Conservation (phyloP, 1,140 invertebrate species). For the Drosophila sp. region DNA sequence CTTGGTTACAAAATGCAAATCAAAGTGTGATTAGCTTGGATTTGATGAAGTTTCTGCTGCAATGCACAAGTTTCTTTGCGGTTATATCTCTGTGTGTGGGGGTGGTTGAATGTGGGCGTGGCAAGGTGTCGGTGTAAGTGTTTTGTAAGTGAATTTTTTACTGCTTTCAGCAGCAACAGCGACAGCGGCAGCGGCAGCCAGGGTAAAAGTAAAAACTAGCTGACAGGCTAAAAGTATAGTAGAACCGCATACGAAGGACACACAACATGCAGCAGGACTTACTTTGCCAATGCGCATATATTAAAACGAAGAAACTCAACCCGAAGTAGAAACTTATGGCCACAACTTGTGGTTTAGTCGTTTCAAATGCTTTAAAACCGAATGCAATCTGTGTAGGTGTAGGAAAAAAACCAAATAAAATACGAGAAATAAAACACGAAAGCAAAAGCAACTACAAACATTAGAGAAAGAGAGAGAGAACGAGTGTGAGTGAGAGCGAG, state of each 20-base stretch:
- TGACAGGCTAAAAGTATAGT: constrained; percentile 30
- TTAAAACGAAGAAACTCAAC: constrained; percentile 28
- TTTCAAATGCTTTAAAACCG: constrained; percentile 4
- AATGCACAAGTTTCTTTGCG: constrained; percentile 69
- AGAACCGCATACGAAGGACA: constrained; percentile 24
- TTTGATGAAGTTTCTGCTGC: constrained; percentile 77
- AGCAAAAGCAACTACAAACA: not conserved
- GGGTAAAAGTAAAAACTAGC: constrained; percentile 24
- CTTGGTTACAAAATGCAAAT: constrained; percentile 73
- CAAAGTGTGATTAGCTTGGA: constrained; percentile 80
- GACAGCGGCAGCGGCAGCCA: too few species aligned
- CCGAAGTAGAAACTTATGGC: constrained; percentile 40
- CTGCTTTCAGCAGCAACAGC: constrained; percentile 15
- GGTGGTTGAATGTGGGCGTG: constrained; percentile 28
- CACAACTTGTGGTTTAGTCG: constrained; percentile 43
- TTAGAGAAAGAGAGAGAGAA: too few species aligned
- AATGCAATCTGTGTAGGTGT: constrained; percentile 5
- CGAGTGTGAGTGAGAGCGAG: too few species aligned
- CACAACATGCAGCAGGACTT: constrained; percentile 35
- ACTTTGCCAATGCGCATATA: constrained; percentile 59
- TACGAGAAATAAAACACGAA: constrained; percentile 1
- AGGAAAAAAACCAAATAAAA: constrained; percentile 15
- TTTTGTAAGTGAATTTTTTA: constrained; percentile 75
- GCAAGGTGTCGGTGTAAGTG: constrained; percentile 68
- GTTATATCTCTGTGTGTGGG: constrained; percentile 17